phyloP scores from a whole-genome alignment of 2,888 invertebrate genomes.

The Pelosia muscerda region DNA sequence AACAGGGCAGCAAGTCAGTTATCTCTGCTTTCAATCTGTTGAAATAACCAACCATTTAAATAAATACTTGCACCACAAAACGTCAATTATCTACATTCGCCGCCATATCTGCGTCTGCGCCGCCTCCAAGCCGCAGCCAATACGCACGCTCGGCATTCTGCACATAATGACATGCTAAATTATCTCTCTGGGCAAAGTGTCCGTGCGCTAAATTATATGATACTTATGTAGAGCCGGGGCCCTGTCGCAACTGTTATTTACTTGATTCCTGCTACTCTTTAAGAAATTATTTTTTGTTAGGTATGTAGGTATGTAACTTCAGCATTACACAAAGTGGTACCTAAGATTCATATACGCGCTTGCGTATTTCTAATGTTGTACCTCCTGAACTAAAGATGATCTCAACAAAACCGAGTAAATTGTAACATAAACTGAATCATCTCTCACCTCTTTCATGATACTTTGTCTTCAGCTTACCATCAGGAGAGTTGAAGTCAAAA shows the following conservation, averaged over 20 bases:
- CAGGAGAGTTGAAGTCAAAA: no score
- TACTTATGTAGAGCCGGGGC: slow-evolving; percentile 15
- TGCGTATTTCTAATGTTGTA: no score
- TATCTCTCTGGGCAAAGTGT: slow-evolving; percentile 52
- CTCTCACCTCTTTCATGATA: no score
- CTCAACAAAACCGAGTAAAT: no score
- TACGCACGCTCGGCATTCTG: slow-evolving; percentile 54
- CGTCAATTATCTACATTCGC: slow-evolving; percentile 42
- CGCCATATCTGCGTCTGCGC: slow-evolving; percentile 50
- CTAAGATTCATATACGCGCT: no score
- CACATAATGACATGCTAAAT: slow-evolving; percentile 66
- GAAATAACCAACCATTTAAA: slow-evolving; percentile 37
- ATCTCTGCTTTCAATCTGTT: not conserved
- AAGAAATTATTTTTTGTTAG: not conserved
- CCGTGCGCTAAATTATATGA: slow-evolving; percentile 51
- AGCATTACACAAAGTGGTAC: no score
- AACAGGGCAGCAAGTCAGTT: not conserved
- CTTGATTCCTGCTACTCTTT: slow-evolving; percentile 5
- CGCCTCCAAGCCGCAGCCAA: slow-evolving; percentile 61
- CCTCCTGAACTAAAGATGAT: no score
- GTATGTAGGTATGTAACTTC: not conserved
- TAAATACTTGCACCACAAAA: slow-evolving; percentile 35
- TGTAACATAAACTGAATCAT: no score
- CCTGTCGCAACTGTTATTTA: slow-evolving; percentile 25
- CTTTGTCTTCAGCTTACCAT: no score